Evolutionary conservation across 2,888 invertebrate species (phyloP), one percentile per base, ranked within the genome.

Genomic region (Chydorus sphaericus): DNA sequence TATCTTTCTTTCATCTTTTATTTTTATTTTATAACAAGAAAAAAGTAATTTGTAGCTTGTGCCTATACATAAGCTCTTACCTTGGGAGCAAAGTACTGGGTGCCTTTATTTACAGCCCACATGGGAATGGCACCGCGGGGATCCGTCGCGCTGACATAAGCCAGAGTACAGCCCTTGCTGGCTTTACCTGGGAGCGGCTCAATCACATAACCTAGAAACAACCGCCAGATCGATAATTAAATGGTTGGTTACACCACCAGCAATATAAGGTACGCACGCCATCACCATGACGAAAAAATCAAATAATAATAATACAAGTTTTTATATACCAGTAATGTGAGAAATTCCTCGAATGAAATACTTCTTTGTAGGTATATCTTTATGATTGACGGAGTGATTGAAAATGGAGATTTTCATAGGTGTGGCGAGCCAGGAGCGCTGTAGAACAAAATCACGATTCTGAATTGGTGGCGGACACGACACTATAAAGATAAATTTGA

Each of bases 381-480:
- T 83, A 70, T 92, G 91, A 70, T 78, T 83, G 58, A 93, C 85
- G 30, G 91, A 91, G 73, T 92, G 91, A 71, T 89, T 90, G 62
- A 91, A 75, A 67, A 92, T 86, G 71, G 86, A 77, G 74, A 87
- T 88, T 71, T 91, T 90, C 58, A 78, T 71, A 28, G 85, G 88
- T 50, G 83, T 82, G 69, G 90, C 90, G 62, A 91, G 74, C 92
- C 92, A 92, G 18, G 90, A 90, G 62, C 92, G 76, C 75, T 90
- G 89, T 63, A 90, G 77, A 52, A 93, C 85, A 73, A 92, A 92
- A 72, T 93, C 92, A 60, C 92, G 76, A 71, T 89, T 89, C 73
- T 85, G 86, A 66, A 90, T 75, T 2, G 90, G 89, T 26, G 87
- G 78, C 38, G 89, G 88, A 66, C 88, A 86, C 53, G 85, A 82